Conservation (phyloP, 2,113 vertebrate genomes). For the Galbula dea region DNA sequence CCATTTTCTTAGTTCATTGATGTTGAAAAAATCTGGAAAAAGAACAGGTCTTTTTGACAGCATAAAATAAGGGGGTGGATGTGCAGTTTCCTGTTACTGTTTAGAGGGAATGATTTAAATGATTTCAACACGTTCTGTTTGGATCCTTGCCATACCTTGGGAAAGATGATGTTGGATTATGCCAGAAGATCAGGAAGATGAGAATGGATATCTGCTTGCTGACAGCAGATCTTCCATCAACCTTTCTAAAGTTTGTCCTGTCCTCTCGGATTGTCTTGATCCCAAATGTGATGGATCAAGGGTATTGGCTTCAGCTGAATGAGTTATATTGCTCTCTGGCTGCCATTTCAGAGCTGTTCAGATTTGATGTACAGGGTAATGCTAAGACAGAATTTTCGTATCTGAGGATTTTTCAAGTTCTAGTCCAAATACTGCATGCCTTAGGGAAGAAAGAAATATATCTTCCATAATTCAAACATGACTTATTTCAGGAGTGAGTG, state of each 20-base stretch:
- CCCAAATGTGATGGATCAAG: not conserved
- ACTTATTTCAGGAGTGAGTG: not conserved
- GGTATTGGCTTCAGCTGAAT: not conserved
- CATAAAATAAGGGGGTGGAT: not conserved
- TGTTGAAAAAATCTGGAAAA: not conserved
- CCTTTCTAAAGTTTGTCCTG: not conserved
- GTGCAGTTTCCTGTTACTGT: not conserved
- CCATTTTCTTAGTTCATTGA: not conserved
- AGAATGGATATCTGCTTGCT: not conserved
- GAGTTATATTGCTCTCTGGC: not conserved
- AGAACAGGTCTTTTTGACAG: not conserved
- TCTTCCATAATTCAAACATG: not conserved
- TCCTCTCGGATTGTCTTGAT: not conserved
- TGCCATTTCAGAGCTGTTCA: not conserved
- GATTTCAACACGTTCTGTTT: not conserved
- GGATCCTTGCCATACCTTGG: not conserved
- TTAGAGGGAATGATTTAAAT: not conserved
- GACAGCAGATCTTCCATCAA: not conserved
- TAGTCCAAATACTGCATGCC: not conserved
- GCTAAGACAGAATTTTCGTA: not conserved
- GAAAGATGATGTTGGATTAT: not conserved
- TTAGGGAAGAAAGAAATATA: not conserved
- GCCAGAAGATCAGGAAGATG: not conserved
- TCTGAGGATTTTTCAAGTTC: not conserved
- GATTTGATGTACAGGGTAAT: not conserved